Evolutionary conservation across 2,888 invertebrate genomes (phyloP), one percentile per base, ranked within the genome.

Genomic region (Drosophila barbarae): DNA sequence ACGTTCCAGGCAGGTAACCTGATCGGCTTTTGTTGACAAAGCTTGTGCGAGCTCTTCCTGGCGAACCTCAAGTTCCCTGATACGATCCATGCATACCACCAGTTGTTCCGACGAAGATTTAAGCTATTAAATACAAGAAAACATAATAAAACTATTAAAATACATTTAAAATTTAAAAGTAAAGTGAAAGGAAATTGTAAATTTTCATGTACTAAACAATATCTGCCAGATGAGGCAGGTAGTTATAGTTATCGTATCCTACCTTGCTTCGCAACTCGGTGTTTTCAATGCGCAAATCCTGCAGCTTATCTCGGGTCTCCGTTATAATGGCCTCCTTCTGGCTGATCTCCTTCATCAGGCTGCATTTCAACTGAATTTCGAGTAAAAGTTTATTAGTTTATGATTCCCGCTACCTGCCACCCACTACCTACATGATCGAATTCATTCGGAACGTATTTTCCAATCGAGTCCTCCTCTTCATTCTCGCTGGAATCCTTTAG

Each of bases 291-390:
- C 46, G 60, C 0, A 88, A 44, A 12, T 70, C 72, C 38, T 84
- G 74, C 23, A 87, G 61, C 52, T 71, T 72, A 26, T 86, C 84
- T 3, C 53, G 74, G n/a, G 77, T 71, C 34, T 81, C 72, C 0
- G 76, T 47, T 35, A 89, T 78, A 12, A 74, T 59, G 9, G 68
- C 54, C 36, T 89, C 88, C 59, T 86, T 88, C 32, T 76, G 71
- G 13, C 72, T 51, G 32, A 89, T 73, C 59, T 88, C 79, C 47
- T 86, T 88, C 4, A 74, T 67, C n/a, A 89, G 46, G 15, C 83
- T 84, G n/a, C 80, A 76, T 18, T 86, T 87, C 10, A 86, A 38
- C 89, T 89, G 71, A 28, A 80, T 63, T 47, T 9, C 13, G 21
- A 30, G 15, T 10, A 21, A 39, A 26, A 56, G 35, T 53, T 53